phyloP scores from a whole-genome alignment of 1,140 invertebrate genomes.

The Contarinia nasturtii region DNA sequence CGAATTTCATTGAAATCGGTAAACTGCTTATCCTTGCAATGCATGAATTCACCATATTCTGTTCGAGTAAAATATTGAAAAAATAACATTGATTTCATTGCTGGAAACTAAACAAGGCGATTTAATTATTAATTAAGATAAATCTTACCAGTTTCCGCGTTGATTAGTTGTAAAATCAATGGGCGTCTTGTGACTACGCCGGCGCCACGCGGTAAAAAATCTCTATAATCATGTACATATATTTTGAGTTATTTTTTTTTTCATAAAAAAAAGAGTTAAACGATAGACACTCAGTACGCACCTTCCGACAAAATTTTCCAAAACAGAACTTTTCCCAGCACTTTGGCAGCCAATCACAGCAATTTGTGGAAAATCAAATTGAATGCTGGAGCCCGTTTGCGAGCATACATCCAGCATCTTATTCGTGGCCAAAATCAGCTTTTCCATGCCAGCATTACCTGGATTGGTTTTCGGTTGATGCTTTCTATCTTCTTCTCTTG shows the following conservation, averaged over 20 bases:
- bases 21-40: conserved; percentile 43
- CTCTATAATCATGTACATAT: background rate
- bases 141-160: conserved; percentile 62
- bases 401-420: background rate
- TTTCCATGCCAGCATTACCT: background rate
- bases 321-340: conserved; percentile 97
- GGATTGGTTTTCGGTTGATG: background rate
- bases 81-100: background rate
- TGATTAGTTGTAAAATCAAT: conserved; percentile 83
- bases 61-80: conserved; percentile 32
- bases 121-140: background rate
- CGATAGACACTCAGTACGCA: conserved; percentile 29
- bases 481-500: too few relatives aligned
- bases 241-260: too few relatives aligned
- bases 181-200: conserved; percentile 95
- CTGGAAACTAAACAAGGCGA: too few relatives aligned
- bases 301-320: conserved; percentile 93
- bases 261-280: background rate
- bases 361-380: background rate
- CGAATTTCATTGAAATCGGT: conserved; percentile 85
- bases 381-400: background rate
- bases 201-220: conserved; percentile 84
- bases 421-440: background rate
- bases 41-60: conserved; percentile 94
- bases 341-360: conserved; percentile 43